Evolutionary conservation across 2,113 vertebrate genomes (phyloP).

Genomic region (Aptenodytes patagonicus): DNA sequence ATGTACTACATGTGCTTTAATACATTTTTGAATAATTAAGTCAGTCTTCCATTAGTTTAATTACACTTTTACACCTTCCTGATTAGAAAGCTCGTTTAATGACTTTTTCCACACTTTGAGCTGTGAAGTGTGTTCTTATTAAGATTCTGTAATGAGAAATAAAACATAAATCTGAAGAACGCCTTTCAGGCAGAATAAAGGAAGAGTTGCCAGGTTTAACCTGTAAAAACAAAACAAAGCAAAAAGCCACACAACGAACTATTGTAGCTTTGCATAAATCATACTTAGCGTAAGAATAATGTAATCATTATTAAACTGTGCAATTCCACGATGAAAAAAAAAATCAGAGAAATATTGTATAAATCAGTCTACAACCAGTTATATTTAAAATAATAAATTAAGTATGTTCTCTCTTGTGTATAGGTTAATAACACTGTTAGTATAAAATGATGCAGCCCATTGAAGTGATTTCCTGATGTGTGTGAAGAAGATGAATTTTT

Average conservation of each 20-base stretch:
- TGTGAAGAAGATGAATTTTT: background rate
- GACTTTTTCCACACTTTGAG: conserved; percentile 76
- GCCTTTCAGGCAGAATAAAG: conserved; percentile 63
- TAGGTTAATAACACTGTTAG: background rate
- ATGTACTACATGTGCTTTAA: conserved; percentile 53
- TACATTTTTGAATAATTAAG: conserved; percentile 78
- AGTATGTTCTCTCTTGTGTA: background rate
- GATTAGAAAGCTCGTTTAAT: conserved; percentile 84
- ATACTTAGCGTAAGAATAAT: background rate
- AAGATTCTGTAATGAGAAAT: conserved; percentile 75
- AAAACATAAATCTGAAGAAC: conserved; percentile 74
- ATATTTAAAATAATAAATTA: background rate
- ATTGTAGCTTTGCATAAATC: conserved; percentile 36
- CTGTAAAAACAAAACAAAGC: conserved; percentile 36
- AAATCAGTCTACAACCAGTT: background rate
- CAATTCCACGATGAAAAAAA: background rate
- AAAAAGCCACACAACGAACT: background rate
- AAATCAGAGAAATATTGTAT: background rate
- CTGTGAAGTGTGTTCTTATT: conserved; percentile 69
- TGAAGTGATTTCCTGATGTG: background rate
- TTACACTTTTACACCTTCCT: conserved; percentile 85
- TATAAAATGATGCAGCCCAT: background rate
- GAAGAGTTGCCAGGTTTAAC: conserved; percentile 69
- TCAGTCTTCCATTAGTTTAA: conserved; percentile 80
- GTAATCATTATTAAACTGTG: background rate